Percentiles rank a stretch among this genome's conserved stretches.
These are phyloP conservation scores for Pipistrellus nathusii DNA, from an alignment of 2,797 vertebrate genomes.

Conservation along the genomic window DNA sequence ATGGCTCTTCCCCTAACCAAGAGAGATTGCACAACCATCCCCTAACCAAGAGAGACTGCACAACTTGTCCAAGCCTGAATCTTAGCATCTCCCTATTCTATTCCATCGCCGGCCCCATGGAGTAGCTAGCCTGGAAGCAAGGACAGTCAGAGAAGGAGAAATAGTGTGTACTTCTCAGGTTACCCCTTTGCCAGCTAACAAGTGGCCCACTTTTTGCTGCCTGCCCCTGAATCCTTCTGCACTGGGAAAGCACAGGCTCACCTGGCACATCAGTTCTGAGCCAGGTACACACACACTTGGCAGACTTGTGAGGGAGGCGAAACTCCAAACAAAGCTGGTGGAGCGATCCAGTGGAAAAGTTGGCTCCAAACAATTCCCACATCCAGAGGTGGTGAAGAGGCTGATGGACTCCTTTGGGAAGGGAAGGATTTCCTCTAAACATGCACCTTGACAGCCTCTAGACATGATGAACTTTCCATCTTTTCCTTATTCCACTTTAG, in stretches of 20 bases:
- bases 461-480: not conserved
- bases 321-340: not conserved
- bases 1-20: not conserved
- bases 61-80: not conserved
- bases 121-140: not conserved
- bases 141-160: not conserved
- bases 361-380: not conserved
- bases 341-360: not conserved
- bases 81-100: not conserved
- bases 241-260: not conserved
- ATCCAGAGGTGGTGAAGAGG: not conserved
- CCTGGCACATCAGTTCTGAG: not conserved
- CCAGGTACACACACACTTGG: not conserved
- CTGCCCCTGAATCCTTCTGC: not conserved
- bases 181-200: not conserved
- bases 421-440: not conserved
- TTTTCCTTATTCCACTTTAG: not conserved
- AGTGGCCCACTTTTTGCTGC: not conserved
- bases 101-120: accelerated
- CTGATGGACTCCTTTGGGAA: not conserved
- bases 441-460: not conserved
- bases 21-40: not conserved
- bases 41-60: not conserved
- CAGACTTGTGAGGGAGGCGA: not conserved
- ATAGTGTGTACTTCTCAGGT: not conserved